These are phyloP conservation scores for Tetragonisca angustula DNA, from an alignment of 2,888 invertebrate genomes.

Conservation along the genomic window DNA sequence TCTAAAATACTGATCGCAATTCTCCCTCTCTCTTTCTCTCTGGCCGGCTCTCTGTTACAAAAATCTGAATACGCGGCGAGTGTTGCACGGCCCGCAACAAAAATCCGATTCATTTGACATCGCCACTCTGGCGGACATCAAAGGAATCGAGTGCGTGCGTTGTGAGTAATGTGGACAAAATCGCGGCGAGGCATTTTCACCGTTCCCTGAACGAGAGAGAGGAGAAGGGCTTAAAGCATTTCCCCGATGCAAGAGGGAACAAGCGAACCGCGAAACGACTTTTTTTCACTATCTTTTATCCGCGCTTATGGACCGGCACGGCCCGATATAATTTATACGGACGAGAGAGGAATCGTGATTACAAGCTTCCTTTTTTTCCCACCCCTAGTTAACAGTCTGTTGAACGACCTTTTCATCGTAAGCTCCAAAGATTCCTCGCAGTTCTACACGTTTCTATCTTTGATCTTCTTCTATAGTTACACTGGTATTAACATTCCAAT, in stretches of 20 bases:
- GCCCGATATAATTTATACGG: not conserved
- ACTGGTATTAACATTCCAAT: too few relatives aligned
- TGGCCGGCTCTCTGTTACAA: too few relatives aligned
- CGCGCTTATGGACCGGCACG: not conserved
- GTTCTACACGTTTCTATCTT: too few relatives aligned
- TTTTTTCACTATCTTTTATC: not conserved
- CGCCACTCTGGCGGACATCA: constrained; percentile 1
- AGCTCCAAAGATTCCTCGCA: not conserved
- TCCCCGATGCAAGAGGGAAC: not conserved
- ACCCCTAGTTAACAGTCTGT: not conserved
- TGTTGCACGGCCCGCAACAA: not conserved
- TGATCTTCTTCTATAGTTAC: too few relatives aligned
- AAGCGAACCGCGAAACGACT: constrained; percentile 2
- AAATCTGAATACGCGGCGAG: not conserved
- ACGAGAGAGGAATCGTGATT: not conserved
- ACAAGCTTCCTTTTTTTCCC: too few relatives aligned
- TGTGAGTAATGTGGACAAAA: constrained; percentile 2
- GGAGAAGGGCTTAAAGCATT: too few relatives aligned
- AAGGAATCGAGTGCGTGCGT: constrained; percentile 3
- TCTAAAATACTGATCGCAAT: too few relatives aligned
- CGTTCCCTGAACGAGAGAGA: not conserved
- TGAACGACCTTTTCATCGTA: not conserved
- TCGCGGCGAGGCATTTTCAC: not conserved
- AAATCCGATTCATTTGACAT: constrained; percentile 4
- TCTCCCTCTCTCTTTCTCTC: too few relatives aligned